Conservation (phyloP, 2,113 vertebrate genomes). For the Caracal caracal region DNA sequence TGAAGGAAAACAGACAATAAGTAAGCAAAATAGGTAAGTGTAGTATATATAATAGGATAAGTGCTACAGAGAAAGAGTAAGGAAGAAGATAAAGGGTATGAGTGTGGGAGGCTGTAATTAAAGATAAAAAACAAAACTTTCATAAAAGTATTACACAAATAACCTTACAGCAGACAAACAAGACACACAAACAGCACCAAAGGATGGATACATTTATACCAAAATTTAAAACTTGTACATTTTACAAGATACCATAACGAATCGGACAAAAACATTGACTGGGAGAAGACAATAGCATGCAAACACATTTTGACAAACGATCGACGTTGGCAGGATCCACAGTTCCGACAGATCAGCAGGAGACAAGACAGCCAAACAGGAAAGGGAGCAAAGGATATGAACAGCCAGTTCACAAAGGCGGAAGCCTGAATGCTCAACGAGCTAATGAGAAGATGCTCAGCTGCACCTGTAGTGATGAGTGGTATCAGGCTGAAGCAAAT, state of each 20-base stretch:
- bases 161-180: constrained; percentile 1
- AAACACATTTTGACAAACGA: not conserved
- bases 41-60: not conserved
- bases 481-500: not conserved
- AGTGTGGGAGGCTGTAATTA: not conserved
- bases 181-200: not conserved
- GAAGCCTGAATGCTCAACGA: not conserved
- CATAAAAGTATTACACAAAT: constrained; percentile 8
- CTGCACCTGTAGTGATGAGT: not conserved
- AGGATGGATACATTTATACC: not conserved
- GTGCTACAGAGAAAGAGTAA: not conserved
- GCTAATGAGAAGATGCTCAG: not conserved
- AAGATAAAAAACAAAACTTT: not conserved
- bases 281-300: not conserved
- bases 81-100: accelerated
- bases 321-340: not conserved
- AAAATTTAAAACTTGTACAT: not conserved
- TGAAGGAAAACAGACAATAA: not conserved
- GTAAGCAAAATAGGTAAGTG: not conserved
- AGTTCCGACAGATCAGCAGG: not conserved
- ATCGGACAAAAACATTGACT: not conserved
- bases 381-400: not conserved
- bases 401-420: not conserved
- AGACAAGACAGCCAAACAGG: not conserved
- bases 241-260: not conserved